These are phyloP conservation scores for Phymastichus coffea DNA, from an alignment of 1,140 invertebrate species.

Conservation along the genomic window DNA sequence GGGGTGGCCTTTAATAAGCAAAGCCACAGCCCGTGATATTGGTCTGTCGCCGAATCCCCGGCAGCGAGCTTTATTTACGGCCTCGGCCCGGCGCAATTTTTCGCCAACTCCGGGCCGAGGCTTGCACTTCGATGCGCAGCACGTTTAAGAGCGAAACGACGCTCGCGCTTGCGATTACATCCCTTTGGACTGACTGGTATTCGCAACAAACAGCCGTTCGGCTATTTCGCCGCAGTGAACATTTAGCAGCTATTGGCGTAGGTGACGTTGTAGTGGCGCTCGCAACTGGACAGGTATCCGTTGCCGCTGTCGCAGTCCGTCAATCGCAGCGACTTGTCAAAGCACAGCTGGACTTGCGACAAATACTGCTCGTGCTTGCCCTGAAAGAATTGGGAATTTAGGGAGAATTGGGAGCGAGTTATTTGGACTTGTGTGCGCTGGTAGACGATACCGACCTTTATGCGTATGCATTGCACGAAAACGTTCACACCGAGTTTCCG, in stretches of 20 bases:
- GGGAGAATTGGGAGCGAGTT: too few species aligned
- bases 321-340: constrained; percentile 9
- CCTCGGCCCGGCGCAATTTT: neutral
- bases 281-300: neutral
- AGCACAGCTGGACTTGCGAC: neutral
- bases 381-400: neutral
- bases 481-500: neutral
- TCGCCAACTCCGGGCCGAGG: neutral
- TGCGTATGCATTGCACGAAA: neutral
- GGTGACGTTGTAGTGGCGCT: neutral
- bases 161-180: neutral
- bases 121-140: neutral
- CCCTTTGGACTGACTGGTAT: neutral
- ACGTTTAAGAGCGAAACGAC: neutral
- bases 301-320: neutral
- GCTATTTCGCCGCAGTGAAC: too few species aligned
- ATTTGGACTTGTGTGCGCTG: too few species aligned
- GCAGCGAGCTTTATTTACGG: constrained; percentile 28
- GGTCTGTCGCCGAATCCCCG: constrained; percentile 40
- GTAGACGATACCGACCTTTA: neutral
- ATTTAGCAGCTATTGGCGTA: too few species aligned
- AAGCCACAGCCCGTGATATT: constrained; percentile 49
- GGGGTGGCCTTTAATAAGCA: constrained; percentile 40
- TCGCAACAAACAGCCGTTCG: too few species aligned
- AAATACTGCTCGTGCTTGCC: neutral